phyloP scores from a whole-genome alignment of 2,888 invertebrate species.

The Cerceris rybyensis region DNA sequence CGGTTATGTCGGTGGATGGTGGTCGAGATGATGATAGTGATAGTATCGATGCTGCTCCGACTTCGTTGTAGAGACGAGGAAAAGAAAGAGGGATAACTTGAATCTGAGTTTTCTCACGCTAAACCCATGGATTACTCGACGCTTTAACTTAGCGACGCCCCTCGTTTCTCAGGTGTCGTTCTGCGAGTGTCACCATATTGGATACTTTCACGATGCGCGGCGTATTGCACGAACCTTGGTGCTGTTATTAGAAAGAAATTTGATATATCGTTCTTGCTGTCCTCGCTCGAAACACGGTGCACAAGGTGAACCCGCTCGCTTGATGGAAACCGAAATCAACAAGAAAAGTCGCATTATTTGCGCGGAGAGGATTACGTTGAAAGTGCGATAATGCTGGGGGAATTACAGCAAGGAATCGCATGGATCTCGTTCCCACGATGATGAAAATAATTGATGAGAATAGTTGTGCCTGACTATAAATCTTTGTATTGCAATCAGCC shows the following conservation, averaged over 20 bases:
- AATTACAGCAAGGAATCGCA: neutral
- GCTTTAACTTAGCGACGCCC: slow-evolving; percentile 76
- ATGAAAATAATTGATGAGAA: too few species aligned
- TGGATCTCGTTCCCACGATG: neutral
- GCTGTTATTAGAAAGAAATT: slow-evolving; percentile 77
- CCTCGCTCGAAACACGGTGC: slow-evolving; percentile 23
- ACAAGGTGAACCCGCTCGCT: slow-evolving; percentile 11
- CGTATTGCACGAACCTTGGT: slow-evolving; percentile 33
- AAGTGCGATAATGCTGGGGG: too few species aligned
- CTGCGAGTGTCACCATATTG: slow-evolving; percentile 76
- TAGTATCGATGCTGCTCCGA: slow-evolving; percentile 6
- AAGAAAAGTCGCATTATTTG: slow-evolving; percentile 11
- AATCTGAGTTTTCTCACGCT: slow-evolving; percentile 77
- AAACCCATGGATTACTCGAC: slow-evolving; percentile 76
- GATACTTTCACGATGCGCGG: slow-evolving; percentile 67
- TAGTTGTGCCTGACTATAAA: too few species aligned
- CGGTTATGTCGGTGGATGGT: slow-evolving; percentile 28
- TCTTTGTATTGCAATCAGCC: too few species aligned
- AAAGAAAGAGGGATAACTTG: slow-evolving; percentile 74
- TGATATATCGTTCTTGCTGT: slow-evolving; percentile 73
- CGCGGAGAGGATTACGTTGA: neutral
- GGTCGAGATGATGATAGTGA: slow-evolving; percentile 17
- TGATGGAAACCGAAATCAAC: slow-evolving; percentile 28
- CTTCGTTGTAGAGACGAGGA: slow-evolving; percentile 44
- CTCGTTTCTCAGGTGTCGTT: slow-evolving; percentile 79